Evolutionary conservation across 2,888 invertebrate species (phyloP), one percentile per base, ranked within the genome.

Genomic region (Axea sp.): DNA sequence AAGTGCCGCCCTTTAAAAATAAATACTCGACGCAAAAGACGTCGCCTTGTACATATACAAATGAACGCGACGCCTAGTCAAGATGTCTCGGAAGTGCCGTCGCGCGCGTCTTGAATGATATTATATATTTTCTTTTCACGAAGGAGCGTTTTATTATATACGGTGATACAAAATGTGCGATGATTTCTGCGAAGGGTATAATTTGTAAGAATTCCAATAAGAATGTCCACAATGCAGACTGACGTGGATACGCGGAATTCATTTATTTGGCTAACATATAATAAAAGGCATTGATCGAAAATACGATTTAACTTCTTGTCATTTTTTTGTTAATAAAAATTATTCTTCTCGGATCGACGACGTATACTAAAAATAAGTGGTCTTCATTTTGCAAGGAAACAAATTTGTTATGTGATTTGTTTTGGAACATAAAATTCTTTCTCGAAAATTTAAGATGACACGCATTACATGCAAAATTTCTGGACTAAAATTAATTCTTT

Each of bases 91-190:
- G 35, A 47, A 28, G 22, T 33, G 7, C 28, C n/a, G 47, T 47
- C 19, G 6, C 17, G 24, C n/a, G 15, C 11, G n/a, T n/a, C 14
- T 31, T 26, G 43, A 43, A 35, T 59, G 43, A 43, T 45, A n/a
- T n/a, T n/a, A 59, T 33, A 45, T 15, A 45, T 41, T 43, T 30
- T 33, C 12, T 33, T 33, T 59, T 45, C 15, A 35, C 30, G 22
- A 6, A 14, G 9, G 5, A 57, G 7, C 12, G 15, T 33, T 43
- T 33, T 43, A 43, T 33, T 43, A 43, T 57, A 14, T 31, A 3
- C 31, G 12, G 17, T 14, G 31, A 24, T 43, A 15, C 30, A 43
- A 41, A 55, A 19, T 17, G 26, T 11, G 9, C 33, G 26, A 33
- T 24, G 43, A 57, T 43, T 57, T 33, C 22, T 22, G 19, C 41